Percentiles rank a stretch among this genome's conserved stretches.
Conservation (phyloP, 1,140 invertebrate species). For the Coenobita brevimanus region DNA sequence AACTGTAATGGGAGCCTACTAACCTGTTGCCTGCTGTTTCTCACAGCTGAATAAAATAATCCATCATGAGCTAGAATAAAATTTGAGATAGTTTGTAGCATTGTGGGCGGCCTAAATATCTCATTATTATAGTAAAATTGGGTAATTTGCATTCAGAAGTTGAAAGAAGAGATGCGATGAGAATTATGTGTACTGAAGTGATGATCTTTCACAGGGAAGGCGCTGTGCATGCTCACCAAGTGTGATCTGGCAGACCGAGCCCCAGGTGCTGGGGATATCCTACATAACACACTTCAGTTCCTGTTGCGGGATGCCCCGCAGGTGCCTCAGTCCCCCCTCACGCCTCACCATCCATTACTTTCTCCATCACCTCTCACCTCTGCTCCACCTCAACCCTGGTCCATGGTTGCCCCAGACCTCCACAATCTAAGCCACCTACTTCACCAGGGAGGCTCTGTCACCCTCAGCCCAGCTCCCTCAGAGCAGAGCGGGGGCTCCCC, state of each 20-base stretch:
- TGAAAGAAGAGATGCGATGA: no score
- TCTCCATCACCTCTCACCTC: constrained; percentile 69
- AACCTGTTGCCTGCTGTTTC: no score
- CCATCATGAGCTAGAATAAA: no score
- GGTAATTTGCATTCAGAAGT: no score
- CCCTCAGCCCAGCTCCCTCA: constrained; percentile 90
- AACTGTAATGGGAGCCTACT: no score
- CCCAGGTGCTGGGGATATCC: constrained; percentile 91
- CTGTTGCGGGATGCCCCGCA: constrained; percentile 87
- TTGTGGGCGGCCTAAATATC: no score
- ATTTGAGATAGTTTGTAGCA: no score
- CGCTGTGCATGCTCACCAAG: constrained; percentile 90
- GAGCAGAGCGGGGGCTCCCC: constrained; percentile 87
- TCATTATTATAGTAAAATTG: no score
- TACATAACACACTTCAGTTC: constrained; percentile 94
- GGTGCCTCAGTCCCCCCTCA: constrained; percentile 87
- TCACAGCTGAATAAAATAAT: no score
- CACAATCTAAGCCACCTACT: constrained; percentile 76
- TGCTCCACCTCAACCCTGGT: constrained; percentile 65
- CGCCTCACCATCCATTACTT: constrained; percentile 79
- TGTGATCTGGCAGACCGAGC: constrained; percentile 91
- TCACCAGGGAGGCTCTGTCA: constrained; percentile 85
- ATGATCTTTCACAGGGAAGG: constrained; percentile 81
- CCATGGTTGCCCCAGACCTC: constrained; percentile 69
- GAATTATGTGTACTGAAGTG: background rate